These are phyloP conservation scores for Gambusia holbrooki DNA, from an alignment of 2,113 vertebrate species.

Conservation along the genomic window DNA sequence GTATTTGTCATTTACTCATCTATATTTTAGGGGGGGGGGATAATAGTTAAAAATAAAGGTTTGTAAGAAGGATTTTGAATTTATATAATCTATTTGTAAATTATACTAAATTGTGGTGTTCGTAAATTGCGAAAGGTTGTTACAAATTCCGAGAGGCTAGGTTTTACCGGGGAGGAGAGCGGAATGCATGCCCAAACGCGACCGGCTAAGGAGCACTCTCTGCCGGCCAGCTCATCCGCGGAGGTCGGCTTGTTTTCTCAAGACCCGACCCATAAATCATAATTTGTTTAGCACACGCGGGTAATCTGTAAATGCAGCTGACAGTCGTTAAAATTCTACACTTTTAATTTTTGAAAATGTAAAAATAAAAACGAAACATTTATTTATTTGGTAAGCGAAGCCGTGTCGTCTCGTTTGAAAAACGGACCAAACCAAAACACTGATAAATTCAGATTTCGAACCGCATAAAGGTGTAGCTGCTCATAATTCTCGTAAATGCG, in stretches of 20 bases:
- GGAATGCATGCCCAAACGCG: slow-evolving; percentile 23
- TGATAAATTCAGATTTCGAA: not conserved
- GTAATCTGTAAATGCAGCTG: slow-evolving; percentile 28
- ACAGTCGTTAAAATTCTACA: slow-evolving; percentile 35
- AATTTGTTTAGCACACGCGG: slow-evolving; percentile 45
- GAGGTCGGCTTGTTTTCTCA: slow-evolving; percentile 37
- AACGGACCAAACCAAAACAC: not conserved
- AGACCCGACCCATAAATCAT: slow-evolving; percentile 23
- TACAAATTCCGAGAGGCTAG: not conserved
- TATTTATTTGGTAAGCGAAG: slow-evolving; percentile 8
- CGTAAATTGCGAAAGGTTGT: not conserved
- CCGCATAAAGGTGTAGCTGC: not conserved
- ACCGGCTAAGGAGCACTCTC: slow-evolving; percentile 54
- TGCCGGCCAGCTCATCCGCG: slow-evolving; percentile 57
- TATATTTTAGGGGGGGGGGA: not conserved
- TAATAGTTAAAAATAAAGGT: too few species aligned
- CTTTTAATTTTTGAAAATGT: slow-evolving; percentile 8
- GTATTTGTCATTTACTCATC: not conserved
- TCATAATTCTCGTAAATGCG: not conserved
- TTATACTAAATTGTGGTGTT: not conserved
- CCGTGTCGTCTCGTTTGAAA: not conserved
- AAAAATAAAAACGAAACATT: not conserved
- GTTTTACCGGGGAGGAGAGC: not conserved
- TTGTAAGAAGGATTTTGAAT: not conserved
- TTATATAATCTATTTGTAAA: not conserved